Percentiles rank a stretch among this genome's conserved stretches.
Conservation (phyloP, 2,888 invertebrate genomes). For the Eurytoma adleriae region DNA sequence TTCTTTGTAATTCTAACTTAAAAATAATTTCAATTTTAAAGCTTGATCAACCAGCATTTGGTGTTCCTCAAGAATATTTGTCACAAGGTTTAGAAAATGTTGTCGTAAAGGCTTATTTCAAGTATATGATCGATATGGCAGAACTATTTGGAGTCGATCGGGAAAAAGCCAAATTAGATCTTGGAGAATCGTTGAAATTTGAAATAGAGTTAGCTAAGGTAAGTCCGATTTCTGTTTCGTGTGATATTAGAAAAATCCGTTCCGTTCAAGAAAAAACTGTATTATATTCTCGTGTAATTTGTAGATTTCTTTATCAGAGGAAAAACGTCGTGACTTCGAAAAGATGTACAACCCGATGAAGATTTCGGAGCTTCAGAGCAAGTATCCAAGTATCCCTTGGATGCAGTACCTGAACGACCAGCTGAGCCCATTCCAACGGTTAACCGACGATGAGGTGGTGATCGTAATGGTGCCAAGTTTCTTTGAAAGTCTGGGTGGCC, state of each 20-base stretch:
- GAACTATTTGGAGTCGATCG: conserved; percentile 87
- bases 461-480: conserved; percentile 91
- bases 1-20: no score
- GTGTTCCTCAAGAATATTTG: conserved; percentile 89
- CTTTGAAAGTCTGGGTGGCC: conserved; percentile 82
- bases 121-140: conserved; percentile 92
- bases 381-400: conserved; percentile 88
- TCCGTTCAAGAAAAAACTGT: no score
- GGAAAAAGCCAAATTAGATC: conserved; percentile 82
- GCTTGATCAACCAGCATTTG: conserved; percentile 90
- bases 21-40: conserved; percentile 54
- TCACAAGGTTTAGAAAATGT: conserved; percentile 89
- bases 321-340: conserved; percentile 92
- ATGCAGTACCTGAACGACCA: conserved; percentile 88
- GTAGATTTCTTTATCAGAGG: conserved; percentile 80
- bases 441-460: conserved; percentile 84
- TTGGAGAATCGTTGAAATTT: conserved; percentile 88
- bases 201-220: conserved; percentile 95
- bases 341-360: conserved; percentile 94
- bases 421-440: conserved; percentile 81
- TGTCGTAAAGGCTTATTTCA: conserved; percentile 88
- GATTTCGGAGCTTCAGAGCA: conserved; percentile 83
- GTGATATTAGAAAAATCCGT: no score
- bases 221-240: no score
- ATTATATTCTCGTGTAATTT: background rate